A percentile compares a stretch with the other conserved stretches of the same genome.
These are phyloP conservation scores for Hylaea fasciaria DNA, from an alignment of 2,888 invertebrate species.

Conservation along the genomic window DNA sequence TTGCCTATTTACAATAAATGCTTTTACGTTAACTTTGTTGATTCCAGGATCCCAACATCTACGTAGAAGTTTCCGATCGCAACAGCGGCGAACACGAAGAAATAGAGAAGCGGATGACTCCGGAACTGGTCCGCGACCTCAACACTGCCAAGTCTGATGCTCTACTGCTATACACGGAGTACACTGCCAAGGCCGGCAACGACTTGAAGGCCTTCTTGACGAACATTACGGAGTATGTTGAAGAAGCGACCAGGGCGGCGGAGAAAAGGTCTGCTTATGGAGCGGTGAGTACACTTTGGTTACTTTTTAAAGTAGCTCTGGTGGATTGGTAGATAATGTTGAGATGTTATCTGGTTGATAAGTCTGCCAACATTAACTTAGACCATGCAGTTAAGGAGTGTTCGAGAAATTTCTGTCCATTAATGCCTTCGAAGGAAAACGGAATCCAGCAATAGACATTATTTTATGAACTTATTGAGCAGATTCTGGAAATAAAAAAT, in stretches of 20 bases:
- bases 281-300: constrained; percentile 54
- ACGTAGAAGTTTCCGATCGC: constrained; percentile 34
- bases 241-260: constrained; percentile 49
- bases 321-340: too few species aligned
- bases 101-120: constrained; percentile 58
- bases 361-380: too few species aligned
- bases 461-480: too few species aligned
- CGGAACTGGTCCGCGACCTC: constrained; percentile 59
- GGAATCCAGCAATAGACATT: too few species aligned
- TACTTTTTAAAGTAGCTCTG: too few species aligned
- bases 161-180: constrained; percentile 71
- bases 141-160: constrained; percentile 60
- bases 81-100: constrained; percentile 42
- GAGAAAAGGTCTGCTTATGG: constrained; percentile 40
- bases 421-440: too few species aligned
- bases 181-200: constrained; percentile 57
- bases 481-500: too few species aligned
- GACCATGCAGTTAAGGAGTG: too few species aligned
- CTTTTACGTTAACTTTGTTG: not conserved
- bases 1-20: too few species aligned
- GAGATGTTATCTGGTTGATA: too few species aligned
- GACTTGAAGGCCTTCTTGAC: constrained; percentile 64
- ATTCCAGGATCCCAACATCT: constrained; percentile 50
- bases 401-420: too few species aligned
- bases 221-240: constrained; percentile 58